phyloP scores from a whole-genome alignment of 1,140 invertebrate genomes.

The Caenorhabditis briggsae region DNA sequence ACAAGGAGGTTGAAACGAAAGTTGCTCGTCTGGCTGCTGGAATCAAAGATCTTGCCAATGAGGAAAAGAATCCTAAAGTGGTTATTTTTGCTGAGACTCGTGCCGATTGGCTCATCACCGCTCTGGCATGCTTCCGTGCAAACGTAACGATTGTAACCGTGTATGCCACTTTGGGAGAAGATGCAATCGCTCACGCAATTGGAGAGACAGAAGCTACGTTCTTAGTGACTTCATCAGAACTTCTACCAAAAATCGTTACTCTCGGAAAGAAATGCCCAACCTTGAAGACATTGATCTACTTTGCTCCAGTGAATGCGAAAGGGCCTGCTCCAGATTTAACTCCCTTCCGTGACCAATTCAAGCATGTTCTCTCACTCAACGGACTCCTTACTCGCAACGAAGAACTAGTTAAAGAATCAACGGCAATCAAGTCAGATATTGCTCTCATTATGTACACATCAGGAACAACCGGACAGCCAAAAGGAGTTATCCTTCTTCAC shows the following conservation, averaged over 20 bases:
- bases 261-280: conserved; percentile 58
- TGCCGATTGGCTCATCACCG: conserved; percentile 95
- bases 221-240: conserved; percentile 60
- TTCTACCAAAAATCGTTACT: conserved; percentile 59
- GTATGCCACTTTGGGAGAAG: conserved; percentile 93
- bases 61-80: conserved; percentile 81
- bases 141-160: conserved; percentile 94
- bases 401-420: conserved; percentile 40
- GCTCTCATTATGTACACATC: conserved; percentile 60
- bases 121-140: conserved; percentile 92
- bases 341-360: conserved; percentile 55
- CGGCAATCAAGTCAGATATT: conserved; percentile 42
- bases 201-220: conserved; percentile 61
- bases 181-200: conserved; percentile 61
- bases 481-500: conserved; percentile 80
- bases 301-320: conserved; percentile 52
- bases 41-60: conserved; percentile 82
- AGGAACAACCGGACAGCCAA: conserved; percentile 51
- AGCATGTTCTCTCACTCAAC: conserved; percentile 56
- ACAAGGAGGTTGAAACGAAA: conserved; percentile 84
- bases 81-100: conserved; percentile 96
- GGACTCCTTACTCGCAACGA: conserved; percentile 23
- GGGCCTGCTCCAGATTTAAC: conserved; percentile 7
- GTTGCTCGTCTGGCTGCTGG: conserved; percentile 86
- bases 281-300: conserved; percentile 62